Evolutionary conservation across 2,888 invertebrate species (phyloP), one percentile per base, ranked within the genome.

Genomic region (Mesoligia furuncula): DNA sequence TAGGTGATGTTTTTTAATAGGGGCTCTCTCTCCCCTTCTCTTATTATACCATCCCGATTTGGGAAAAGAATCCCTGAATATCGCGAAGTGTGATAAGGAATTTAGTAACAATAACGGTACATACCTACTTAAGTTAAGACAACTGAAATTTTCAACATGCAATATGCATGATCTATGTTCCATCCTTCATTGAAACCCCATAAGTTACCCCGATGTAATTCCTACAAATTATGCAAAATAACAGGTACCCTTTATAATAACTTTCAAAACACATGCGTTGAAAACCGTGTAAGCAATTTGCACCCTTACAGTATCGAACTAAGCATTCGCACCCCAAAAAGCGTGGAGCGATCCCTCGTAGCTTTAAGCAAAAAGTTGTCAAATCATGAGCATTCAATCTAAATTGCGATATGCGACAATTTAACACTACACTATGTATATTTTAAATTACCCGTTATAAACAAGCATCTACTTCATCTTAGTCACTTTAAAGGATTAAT

Each of bases 201-300:
- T 54, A 54, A 54, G 59, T 51, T 67, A n/a, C 48, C 24, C 54
- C n/a, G 17, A 27, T 48, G 62, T 80, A 80, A 79, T 80, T 79
- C 54, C 67, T 31, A 31, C 54, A 75, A 45, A 80, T 80, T 80
- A 79, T 80, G 75, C 67, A 75, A 80, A 75, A 67, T 48, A 80
- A 48, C 48, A 79, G 54, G 67, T 75, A 77, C 79, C 79, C 79
- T 80, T 79, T 79, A 61, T 79, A 61, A 75, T 80, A 79, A 67
- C 45, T 80, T 80, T n/a, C 61, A 67, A 48, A 79, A 80, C 67
- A 80, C 39, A 75, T 74, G 67, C 80, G 45, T 74, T n/a, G 54
- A 57, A 57, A 74, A 80, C 54, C 67, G 48, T 79, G 75, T 79
- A 62, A 75, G 81, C 67, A 80, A 79, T 80, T 80, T 79, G 67